phyloP scores from a whole-genome alignment of 2,797 vertebrate genomes.

The Helarctos malayanus region DNA sequence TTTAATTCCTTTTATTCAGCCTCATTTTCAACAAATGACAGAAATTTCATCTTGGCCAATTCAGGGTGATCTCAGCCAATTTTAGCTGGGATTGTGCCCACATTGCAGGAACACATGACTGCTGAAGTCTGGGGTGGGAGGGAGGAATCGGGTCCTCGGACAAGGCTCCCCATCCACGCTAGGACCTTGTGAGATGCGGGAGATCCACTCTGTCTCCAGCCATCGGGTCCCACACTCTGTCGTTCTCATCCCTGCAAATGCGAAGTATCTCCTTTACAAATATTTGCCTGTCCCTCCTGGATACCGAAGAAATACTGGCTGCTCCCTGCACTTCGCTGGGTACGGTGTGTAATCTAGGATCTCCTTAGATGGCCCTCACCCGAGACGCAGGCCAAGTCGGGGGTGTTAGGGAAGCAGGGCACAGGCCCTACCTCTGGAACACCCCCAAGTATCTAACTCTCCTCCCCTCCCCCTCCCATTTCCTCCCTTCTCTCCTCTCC shows the following conservation, averaged over 20 bases:
- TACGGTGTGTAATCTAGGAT: not conserved
- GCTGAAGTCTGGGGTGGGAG: not conserved
- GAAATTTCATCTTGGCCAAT: not conserved
- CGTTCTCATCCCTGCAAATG: not conserved
- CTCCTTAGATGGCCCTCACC: not conserved
- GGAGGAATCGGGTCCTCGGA: not conserved
- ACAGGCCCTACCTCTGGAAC: not conserved
- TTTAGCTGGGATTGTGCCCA: not conserved
- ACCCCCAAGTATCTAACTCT: not conserved
- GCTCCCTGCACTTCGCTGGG: fast-evolving
- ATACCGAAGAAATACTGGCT: not conserved
- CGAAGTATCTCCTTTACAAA: not conserved
- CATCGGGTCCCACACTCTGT: not conserved
- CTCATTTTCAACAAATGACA: not conserved
- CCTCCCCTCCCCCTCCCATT: too few species aligned
- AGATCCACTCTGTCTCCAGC: not conserved
- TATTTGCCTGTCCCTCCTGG: not conserved
- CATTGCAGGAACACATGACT: not conserved
- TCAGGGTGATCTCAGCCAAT: not conserved
- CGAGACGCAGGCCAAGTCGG: fast-evolving
- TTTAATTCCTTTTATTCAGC: not conserved
- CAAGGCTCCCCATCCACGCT: not conserved
- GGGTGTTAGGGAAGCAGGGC: not conserved
- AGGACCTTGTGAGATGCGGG: not conserved
- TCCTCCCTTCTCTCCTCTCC: too few species aligned